Evolutionary conservation across 2,888 invertebrate genomes (phyloP).

Genomic region (Thumatha senex): DNA sequence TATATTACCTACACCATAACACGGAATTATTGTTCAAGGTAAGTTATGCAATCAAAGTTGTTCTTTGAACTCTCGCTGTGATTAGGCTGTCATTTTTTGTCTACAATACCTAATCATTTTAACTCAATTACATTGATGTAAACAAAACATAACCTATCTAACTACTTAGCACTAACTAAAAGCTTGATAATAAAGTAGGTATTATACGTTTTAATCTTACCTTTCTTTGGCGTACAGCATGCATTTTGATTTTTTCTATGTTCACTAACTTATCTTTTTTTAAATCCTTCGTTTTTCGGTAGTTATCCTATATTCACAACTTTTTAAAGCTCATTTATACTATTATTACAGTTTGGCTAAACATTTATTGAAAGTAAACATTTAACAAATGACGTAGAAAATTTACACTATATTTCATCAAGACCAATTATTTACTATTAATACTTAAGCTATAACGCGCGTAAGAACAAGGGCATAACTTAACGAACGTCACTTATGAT

Average conservation of each 20-base stretch:
- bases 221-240: slow-evolving; percentile 59
- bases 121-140: background rate
- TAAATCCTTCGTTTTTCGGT: background rate
- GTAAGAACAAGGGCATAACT: no score
- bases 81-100: background rate
- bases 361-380: no score
- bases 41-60: background rate
- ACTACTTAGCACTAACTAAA: background rate
- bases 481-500: no score
- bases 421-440: no score
- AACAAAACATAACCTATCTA: background rate
- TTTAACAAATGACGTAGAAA: no score
- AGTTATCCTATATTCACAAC: background rate
- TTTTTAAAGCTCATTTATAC: background rate
- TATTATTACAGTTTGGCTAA: no score
- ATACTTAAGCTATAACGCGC: no score
- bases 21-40: slow-evolving; percentile 2
- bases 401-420: no score
- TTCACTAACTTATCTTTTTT: background rate
- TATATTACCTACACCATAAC: background rate
- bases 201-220: slow-evolving; percentile 35
- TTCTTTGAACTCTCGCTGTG: background rate
- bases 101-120: background rate
- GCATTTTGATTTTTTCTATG: slow-evolving; percentile 40
- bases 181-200: background rate